Evolutionary conservation across 2,113 vertebrate genomes (phyloP).

Genomic region (Neodontobutis hainanensis): DNA sequence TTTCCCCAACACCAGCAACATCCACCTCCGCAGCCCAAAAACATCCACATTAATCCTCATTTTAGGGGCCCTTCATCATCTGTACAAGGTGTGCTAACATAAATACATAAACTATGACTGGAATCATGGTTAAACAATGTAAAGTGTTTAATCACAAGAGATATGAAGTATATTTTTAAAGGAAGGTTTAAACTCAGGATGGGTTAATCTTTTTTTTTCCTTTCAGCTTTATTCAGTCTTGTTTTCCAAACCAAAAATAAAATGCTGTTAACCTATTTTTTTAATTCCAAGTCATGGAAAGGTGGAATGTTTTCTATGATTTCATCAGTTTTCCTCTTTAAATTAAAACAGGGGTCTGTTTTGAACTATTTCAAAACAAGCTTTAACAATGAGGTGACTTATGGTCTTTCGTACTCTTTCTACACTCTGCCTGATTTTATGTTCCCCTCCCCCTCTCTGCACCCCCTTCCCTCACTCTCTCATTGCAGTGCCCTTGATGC

Average conservation of each 20-base stretch:
- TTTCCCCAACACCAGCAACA: constrained; percentile 70
- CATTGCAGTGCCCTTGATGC: constrained; percentile 95
- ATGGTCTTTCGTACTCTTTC: constrained; percentile 52
- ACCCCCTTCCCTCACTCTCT: constrained; percentile 43
- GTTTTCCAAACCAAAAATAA: constrained; percentile 52
- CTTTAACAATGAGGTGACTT: constrained; percentile 50
- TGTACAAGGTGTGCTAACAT: constrained; percentile 84
- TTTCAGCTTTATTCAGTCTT: constrained; percentile 58
- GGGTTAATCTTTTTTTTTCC: constrained; percentile 57
- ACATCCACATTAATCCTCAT: constrained; percentile 98
- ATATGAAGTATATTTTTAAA: constrained; percentile 15
- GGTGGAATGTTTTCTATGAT: too few species aligned
- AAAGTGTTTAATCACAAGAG: constrained; percentile 53
- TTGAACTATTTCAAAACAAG: constrained; percentile 4
- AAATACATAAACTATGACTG: background rate
- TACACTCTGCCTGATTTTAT: constrained; percentile 57
- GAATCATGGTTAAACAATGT: background rate
- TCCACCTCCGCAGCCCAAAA: constrained; percentile 86
- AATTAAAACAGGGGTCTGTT: constrained; percentile 11
- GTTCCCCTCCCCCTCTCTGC: constrained; percentile 17
- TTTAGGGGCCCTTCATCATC: constrained; percentile 92
- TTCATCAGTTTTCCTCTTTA: too few species aligned
- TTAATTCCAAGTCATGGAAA: background rate
- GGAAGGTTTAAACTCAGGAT: constrained; percentile 53
- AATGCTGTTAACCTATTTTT: constrained; percentile 43